A percentile compares a stretch with the other conserved stretches of the same genome.
These are phyloP conservation scores for Mus pahari DNA, from an alignment of 2,113 vertebrate species.

Conservation along the genomic window DNA sequence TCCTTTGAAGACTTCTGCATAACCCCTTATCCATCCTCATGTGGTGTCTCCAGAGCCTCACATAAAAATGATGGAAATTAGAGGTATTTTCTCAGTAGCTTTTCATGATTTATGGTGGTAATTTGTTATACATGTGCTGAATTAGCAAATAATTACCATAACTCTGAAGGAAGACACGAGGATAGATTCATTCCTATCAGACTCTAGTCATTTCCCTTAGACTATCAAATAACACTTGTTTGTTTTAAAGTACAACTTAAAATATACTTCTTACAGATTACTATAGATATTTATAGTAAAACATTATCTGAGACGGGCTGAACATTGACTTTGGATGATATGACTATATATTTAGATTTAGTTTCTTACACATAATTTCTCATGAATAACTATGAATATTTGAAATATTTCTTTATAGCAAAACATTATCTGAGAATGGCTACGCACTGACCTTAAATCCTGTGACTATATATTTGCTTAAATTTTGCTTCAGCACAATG, in stretches of 20 bases:
- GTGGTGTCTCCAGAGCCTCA: neutral
- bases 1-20: neutral
- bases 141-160: neutral
- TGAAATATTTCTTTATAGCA: too few species aligned
- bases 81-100: neutral
- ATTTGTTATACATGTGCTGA: neutral
- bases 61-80: neutral
- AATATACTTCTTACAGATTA: neutral
- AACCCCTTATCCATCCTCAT: neutral
- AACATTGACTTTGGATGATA: neutral
- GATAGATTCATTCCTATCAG: neutral
- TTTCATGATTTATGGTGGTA: neutral
- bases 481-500: neutral
- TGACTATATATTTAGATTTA: neutral
- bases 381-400: too few species aligned
- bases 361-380: too few species aligned
- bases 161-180: neutral
- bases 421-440: neutral
- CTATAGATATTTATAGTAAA: slow-evolving; percentile 18
- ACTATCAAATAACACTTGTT: neutral
- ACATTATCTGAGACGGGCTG: neutral
- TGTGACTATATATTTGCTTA: neutral
- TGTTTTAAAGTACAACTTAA: neutral
- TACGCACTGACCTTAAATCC: neutral
- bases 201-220: neutral